These are phyloP conservation scores for Anas georgica DNA, from an alignment of 2,797 vertebrate species.

Conservation along the genomic window DNA sequence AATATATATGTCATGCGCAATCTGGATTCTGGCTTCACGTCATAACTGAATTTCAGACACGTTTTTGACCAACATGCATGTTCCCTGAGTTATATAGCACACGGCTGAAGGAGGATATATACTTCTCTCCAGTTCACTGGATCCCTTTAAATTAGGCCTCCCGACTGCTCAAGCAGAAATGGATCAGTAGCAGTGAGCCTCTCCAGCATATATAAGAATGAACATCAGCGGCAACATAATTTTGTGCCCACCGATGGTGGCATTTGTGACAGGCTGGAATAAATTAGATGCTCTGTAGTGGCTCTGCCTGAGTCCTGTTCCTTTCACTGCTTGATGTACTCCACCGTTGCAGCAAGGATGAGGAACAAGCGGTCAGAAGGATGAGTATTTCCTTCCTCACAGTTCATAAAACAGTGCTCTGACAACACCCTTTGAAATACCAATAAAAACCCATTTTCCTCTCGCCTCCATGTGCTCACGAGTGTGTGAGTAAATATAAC, in stretches of 20 bases:
- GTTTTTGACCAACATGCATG: background rate
- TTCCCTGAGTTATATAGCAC: background rate
- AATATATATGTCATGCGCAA: background rate
- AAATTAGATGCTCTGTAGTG: background rate
- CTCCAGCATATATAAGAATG: background rate
- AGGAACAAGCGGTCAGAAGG: background rate
- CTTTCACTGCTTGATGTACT: background rate
- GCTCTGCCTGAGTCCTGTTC: background rate
- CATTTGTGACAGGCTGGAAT: background rate
- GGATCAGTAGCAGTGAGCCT: background rate
- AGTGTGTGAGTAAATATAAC: constrained; percentile 10
- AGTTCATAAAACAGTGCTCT: background rate
- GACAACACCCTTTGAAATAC: background rate
- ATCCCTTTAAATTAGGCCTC: background rate
- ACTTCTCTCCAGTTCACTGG: background rate
- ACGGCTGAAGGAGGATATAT: background rate
- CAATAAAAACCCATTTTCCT: constrained; percentile 13
- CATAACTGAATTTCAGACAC: background rate
- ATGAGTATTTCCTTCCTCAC: background rate
- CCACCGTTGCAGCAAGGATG: background rate
- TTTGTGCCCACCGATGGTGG: background rate
- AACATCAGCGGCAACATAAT: background rate
- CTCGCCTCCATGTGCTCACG: background rate
- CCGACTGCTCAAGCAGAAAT: background rate
- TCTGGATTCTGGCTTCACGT: background rate